A percentile compares a stretch with the other conserved stretches of the same genome.
Conservation (phyloP, 2,797 vertebrate species). For the Macroramphosus scolopax region DNA sequence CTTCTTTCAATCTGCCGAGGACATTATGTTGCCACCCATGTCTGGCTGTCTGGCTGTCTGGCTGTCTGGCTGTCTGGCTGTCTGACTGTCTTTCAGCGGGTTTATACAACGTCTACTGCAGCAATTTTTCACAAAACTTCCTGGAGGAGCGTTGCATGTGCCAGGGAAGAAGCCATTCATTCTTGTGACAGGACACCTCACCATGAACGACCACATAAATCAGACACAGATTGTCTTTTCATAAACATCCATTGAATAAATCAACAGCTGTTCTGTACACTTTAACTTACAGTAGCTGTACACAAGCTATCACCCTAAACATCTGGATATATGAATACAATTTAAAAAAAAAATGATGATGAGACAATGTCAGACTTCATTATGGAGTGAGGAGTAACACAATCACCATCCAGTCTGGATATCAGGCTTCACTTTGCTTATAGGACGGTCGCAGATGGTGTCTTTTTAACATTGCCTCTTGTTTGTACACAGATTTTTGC, state of each 20-base stretch:
- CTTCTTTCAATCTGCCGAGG: too few species aligned
- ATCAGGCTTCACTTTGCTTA: conserved; percentile 41
- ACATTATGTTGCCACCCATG: too few species aligned
- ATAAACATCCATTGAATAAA: not conserved
- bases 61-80: too few species aligned
- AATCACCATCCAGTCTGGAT: conserved; percentile 22
- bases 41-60: too few species aligned
- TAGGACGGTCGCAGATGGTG: conserved; percentile 39
- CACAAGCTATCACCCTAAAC: too few species aligned
- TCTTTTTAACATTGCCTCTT: conserved; percentile 46
- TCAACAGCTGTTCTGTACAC: not conserved
- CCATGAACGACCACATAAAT: conserved; percentile 1
- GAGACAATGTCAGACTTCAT: conserved; percentile 18
- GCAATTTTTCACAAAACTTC: too few species aligned
- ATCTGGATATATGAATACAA: too few species aligned
- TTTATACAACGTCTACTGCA: too few species aligned
- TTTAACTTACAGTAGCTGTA: not conserved
- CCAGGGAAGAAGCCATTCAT: too few species aligned
- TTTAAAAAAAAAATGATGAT: conserved; percentile 19
- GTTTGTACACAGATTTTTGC: conserved; percentile 56
- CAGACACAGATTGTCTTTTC: not conserved
- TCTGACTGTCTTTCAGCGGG: too few species aligned
- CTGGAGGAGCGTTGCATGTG: too few species aligned
- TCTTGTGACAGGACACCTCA: not conserved
- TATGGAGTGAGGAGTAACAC: conserved; percentile 9